Evolutionary conservation across 2,888 invertebrate species (phyloP).

Genomic region (Chironomus riparius): DNA sequence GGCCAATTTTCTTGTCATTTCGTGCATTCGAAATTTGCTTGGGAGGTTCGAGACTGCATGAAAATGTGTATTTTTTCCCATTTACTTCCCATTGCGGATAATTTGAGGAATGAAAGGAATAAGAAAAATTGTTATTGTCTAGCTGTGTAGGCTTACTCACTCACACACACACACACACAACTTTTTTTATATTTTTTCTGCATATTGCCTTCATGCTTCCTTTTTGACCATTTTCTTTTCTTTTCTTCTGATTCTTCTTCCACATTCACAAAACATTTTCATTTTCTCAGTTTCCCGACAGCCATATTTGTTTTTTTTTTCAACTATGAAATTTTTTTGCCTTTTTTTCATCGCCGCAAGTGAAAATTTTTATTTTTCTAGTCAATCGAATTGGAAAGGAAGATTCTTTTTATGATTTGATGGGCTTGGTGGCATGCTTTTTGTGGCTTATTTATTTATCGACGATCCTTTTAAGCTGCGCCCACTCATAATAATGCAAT

Average conservation of each 20-base stretch:
- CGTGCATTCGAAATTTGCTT: neutral
- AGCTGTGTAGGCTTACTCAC: neutral
- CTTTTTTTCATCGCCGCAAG: neutral
- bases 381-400: neutral
- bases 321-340: neutral
- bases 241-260: neutral
- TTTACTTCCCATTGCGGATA: neutral
- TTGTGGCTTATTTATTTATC: neutral
- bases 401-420: neutral
- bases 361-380: neutral
- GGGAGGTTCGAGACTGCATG: neutral
- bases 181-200: neutral
- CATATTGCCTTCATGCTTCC: neutral
- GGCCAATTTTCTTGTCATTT: neutral
- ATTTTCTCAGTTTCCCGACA: slow-evolving; percentile 1
- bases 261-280: neutral
- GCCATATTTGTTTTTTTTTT: slow-evolving; percentile 24
- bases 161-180: neutral
- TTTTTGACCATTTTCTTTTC: neutral
- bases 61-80: neutral
- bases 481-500: neutral
- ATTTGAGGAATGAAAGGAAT: neutral
- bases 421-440: neutral
- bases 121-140: neutral
- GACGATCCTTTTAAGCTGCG: neutral